Evolutionary conservation across 2,888 invertebrate species (phyloP).

Genomic region (Netelia melanura): DNA sequence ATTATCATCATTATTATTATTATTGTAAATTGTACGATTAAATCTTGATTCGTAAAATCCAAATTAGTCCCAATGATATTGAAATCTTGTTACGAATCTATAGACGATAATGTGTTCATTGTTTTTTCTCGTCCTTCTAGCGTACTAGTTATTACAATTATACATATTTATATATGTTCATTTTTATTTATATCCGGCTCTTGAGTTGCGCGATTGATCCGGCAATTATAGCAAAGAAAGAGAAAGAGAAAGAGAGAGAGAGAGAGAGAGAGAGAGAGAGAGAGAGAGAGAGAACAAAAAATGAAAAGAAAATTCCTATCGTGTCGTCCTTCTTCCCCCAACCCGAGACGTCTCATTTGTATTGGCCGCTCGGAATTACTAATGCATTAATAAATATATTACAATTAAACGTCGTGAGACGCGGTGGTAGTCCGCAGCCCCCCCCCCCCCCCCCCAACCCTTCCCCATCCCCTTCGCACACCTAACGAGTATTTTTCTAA

Average conservation of each 20-base stretch:
- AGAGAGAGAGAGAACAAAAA: background rate
- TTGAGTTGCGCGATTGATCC: constrained; percentile 21
- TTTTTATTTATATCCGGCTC: constrained; percentile 5
- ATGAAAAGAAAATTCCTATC: constrained; percentile 8
- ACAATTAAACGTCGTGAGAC: constrained; percentile 73
- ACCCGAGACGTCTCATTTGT: constrained; percentile 21
- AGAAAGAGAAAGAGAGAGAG: background rate
- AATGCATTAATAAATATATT: constrained; percentile 47
- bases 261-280: too few relatives aligned
- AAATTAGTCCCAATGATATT: constrained; percentile 61
- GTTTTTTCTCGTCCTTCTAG: constrained; percentile 60
- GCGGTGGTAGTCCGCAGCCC: constrained; percentile 74
- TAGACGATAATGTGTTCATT: constrained; percentile 62
- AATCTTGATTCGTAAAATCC: constrained; percentile 41
- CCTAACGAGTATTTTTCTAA: constrained; percentile 84
- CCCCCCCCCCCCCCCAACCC: background rate
- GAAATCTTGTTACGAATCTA: constrained; percentile 55
- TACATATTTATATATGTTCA: background rate
- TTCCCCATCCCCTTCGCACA: background rate
- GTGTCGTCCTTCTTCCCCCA: background rate
- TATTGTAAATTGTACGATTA: constrained; percentile 48
- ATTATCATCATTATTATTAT: constrained; percentile 41
- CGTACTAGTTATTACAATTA: constrained; percentile 47
- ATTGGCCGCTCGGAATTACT: constrained; percentile 62
- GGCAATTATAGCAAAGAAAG: constrained; percentile 20